phyloP scores from a whole-genome alignment of 1,140 invertebrate species.

The Babylonia areolata region DNA sequence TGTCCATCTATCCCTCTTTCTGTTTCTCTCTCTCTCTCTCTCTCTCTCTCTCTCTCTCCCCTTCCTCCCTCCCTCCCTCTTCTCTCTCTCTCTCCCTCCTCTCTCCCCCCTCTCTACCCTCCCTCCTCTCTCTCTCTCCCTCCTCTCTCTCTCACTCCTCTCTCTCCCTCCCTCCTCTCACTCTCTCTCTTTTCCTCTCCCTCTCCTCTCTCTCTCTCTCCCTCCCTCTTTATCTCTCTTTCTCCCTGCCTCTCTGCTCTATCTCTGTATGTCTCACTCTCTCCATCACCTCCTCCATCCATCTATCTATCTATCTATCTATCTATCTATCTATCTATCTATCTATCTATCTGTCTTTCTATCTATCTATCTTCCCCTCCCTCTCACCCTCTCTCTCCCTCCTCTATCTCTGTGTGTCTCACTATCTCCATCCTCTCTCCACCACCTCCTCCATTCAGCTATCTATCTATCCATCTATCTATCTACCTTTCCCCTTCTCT shows the following conservation, averaged over 20 bases:
- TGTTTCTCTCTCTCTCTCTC: constrained; percentile 13
- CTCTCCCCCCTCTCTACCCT: not conserved
- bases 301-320: too few relatives aligned
- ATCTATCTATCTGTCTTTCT: too few relatives aligned
- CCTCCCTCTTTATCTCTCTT: too few relatives aligned
- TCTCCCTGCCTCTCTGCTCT: too few relatives aligned
- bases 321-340: too few relatives aligned
- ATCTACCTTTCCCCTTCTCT: not conserved
- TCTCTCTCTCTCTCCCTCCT: not conserved
- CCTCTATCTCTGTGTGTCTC: too few relatives aligned
- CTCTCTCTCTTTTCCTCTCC: not conserved
- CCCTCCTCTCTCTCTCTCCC: not conserved
- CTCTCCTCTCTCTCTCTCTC: not conserved
- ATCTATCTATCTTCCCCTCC: too few relatives aligned
- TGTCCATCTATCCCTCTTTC: not conserved
- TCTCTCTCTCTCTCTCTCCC: not conserved
- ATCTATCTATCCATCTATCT: too few relatives aligned
- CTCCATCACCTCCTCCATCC: too few relatives aligned
- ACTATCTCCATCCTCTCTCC: not conserved
- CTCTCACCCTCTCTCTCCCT: too few relatives aligned
- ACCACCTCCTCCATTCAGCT: too few relatives aligned
- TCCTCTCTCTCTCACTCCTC: not conserved
- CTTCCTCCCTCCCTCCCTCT: not conserved
- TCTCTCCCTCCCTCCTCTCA: not conserved
- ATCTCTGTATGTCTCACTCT: too few relatives aligned